phyloP scores from a whole-genome alignment of 2,888 invertebrate genomes.

The Cenopis cana region DNA sequence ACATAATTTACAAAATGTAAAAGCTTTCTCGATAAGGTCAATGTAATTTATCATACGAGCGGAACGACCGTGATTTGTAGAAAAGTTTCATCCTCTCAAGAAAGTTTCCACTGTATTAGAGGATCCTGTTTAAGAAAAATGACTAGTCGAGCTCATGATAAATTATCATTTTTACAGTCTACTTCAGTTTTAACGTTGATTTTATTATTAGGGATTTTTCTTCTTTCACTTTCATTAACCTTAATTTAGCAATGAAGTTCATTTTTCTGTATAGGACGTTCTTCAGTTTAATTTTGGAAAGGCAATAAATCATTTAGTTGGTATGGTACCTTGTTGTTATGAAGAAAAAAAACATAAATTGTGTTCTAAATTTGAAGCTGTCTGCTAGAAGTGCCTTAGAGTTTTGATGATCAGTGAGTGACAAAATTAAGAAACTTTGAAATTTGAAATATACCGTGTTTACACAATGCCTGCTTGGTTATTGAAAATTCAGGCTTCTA shows the following conservation, averaged over 20 bases:
- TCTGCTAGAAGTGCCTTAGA: no score
- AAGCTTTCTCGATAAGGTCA: slow-evolving; percentile 46
- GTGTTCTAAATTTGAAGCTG: no score
- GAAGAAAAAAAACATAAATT: no score
- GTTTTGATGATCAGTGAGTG: no score
- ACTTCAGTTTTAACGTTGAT: slow-evolving; percentile 42
- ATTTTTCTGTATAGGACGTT: background rate
- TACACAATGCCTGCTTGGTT: no score
- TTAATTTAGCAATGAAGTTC: background rate
- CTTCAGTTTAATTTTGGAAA: background rate
- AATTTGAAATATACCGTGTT: no score
- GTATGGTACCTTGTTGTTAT: background rate
- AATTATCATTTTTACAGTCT: slow-evolving; percentile 55
- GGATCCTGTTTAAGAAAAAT: slow-evolving; percentile 71
- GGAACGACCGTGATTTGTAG: slow-evolving; percentile 68
- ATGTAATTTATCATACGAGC: slow-evolving; percentile 72
- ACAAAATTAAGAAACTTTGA: no score
- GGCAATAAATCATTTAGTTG: background rate
- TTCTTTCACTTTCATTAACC: slow-evolving; percentile 19
- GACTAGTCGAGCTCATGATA: slow-evolving; percentile 67
- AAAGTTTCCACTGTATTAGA: slow-evolving; percentile 67
- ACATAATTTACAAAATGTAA: slow-evolving; percentile 38
- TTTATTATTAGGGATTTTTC: slow-evolving; percentile 33
- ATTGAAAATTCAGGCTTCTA: no score
- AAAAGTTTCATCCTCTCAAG: slow-evolving; percentile 69